Evolutionary conservation across 1,140 invertebrate genomes (phyloP), one percentile per base, ranked within the genome.

Genomic region (Drosophila ogumai): DNA sequence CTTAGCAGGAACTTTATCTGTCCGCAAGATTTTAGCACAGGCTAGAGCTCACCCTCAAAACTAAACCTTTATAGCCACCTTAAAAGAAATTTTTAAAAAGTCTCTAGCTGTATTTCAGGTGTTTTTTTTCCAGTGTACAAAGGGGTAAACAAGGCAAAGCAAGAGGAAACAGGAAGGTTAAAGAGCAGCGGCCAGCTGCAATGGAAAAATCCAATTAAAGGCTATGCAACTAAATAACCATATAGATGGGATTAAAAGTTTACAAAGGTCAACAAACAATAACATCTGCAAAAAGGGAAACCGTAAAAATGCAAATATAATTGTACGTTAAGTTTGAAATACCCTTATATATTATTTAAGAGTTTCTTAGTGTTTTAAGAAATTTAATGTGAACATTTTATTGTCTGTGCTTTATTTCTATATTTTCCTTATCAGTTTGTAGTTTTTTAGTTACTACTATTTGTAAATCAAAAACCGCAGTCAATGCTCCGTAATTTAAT

Each of bases 221-320:
- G 44, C 41, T 46, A 32, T 49, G 32, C 57, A 47, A 50, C 50
- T 54, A 79, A 58, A 73, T 72, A 72, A 65, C 44, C 74, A 64
- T 68, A 86, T 79, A 77, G 50, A 84, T 84, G 68, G 68, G 84
- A 80, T 87, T 87, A 87, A 82, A 67, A 67, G 66, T 71, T 46
- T 44, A 63, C 34, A 46, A 71, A 57, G 41, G 43, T 7, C 46
- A 47, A 36, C 43, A 40, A 65, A 44, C 32, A 73, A 57, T 67
- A 74, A 55, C 19, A 31, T 40, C 9, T 8, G 34, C 28, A 19
- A 49, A 41, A 47, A 34, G 6, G 25, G 50, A 13, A 34, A 22
- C n/a, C 13, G 15, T 49, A 49, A n/a, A 49, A n/a, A 28, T 49
- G 28, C 25, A 49, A 9, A 47, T 28, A 28, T 49, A 49, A 28